Evolutionary conservation across 2,113 vertebrate species (phyloP).

Genomic region (Raphicerus campestris): DNA sequence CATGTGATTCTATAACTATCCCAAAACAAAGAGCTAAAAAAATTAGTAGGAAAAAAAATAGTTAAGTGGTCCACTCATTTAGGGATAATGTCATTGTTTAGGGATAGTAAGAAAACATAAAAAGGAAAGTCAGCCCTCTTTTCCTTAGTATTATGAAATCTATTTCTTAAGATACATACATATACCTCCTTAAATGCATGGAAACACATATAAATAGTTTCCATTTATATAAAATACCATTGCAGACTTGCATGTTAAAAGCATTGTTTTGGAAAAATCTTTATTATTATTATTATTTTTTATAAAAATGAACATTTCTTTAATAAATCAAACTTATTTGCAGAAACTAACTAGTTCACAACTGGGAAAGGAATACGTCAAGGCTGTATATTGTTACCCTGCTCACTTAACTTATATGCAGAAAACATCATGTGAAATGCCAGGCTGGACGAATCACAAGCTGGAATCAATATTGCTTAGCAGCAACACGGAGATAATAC

Average conservation of each 20-base stretch:
- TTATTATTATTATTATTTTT: neutral
- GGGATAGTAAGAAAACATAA: neutral
- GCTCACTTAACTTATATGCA: neutral
- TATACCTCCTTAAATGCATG: neutral
- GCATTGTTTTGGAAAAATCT: neutral
- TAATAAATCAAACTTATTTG: neutral
- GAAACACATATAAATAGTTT: neutral
- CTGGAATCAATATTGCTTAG: neutral
- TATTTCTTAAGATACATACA: neutral
- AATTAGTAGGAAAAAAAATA: neutral
- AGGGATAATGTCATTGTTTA: neutral
- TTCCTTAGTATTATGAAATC: neutral
- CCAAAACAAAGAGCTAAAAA: neutral
- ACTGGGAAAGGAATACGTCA: neutral
- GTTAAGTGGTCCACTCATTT: neutral
- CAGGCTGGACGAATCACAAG: neutral
- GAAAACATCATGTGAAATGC: neutral
- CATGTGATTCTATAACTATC: neutral
- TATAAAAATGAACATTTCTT: neutral
- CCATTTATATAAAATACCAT: neutral
- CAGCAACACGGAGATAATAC: neutral
- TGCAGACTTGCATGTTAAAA: neutral
- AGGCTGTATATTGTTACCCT: neutral
- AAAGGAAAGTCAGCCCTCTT: neutral
- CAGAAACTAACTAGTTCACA: neutral